Conservation (phyloP, 2,797 vertebrate genomes). For the Acropternis orthonyx region DNA sequence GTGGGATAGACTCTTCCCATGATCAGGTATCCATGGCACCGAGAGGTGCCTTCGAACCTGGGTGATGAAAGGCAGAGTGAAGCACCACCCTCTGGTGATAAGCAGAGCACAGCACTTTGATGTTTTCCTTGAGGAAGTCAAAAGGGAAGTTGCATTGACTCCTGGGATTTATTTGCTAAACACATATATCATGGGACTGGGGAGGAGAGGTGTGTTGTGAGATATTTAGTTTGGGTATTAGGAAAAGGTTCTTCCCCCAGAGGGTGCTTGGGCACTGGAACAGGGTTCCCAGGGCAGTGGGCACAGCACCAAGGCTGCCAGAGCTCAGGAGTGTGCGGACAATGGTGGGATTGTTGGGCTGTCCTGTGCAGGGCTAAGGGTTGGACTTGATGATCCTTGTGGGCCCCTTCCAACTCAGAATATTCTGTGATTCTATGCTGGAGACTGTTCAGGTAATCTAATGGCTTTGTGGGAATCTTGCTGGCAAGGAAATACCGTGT, state of each 20-base stretch:
- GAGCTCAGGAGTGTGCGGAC: background rate
- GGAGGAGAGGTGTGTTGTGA: background rate
- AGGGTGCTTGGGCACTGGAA: background rate
- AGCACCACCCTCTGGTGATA: background rate
- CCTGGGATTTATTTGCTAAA: background rate
- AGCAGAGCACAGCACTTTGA: background rate
- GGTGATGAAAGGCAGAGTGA: background rate
- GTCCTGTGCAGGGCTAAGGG: background rate
- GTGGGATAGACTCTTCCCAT: background rate
- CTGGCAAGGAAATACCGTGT: background rate
- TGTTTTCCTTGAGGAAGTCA: background rate
- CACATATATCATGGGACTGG: accelerated
- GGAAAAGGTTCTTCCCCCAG: background rate
- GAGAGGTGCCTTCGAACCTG: background rate
- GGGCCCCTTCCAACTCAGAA: background rate
- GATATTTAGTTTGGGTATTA: background rate
- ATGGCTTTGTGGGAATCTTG: background rate
- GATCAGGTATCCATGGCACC: background rate
- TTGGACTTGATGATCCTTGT: background rate
- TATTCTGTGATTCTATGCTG: accelerated
- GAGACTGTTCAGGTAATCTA: background rate
- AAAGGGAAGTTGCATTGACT: accelerated
- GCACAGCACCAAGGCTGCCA: accelerated
- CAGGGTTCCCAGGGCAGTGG: background rate
- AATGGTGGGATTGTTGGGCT: accelerated